Percentiles rank a stretch among this genome's conserved stretches.
Conservation (phyloP, 2,113 vertebrate species). For the Tragulus kanchil region DNA sequence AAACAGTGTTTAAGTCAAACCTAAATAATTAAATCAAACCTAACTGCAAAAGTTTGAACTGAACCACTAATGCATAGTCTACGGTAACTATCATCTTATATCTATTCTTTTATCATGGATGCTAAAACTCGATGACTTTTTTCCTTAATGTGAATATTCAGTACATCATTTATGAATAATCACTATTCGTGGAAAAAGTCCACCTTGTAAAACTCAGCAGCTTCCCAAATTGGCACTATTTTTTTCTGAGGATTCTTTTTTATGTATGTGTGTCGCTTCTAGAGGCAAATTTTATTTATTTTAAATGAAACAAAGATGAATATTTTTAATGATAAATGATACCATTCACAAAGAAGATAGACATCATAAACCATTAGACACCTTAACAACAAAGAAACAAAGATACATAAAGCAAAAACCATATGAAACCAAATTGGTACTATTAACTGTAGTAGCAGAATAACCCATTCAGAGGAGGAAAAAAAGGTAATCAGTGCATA, state of each 20-base stretch:
- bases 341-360: no score
- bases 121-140: neutral
- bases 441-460: conserved; percentile 31
- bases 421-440: no score
- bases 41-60: conserved; percentile 36
- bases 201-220: neutral
- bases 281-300: no score
- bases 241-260: no score
- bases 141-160: neutral
- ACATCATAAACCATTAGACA: no score
- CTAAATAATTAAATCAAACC: neutral
- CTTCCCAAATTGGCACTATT: neutral
- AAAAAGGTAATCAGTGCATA: neutral
- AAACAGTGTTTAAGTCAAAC: neutral
- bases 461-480: neutral
- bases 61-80: neutral
- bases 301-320: no score
- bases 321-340: no score
- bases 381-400: no score
- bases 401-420: no score
- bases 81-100: neutral
- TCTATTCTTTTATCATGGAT: no score
- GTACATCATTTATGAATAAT: neutral
- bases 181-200: neutral
- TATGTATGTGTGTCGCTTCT: no score